Evolutionary conservation across 2,113 vertebrate genomes (phyloP).

Genomic region (Puffinus mauretanicus): DNA sequence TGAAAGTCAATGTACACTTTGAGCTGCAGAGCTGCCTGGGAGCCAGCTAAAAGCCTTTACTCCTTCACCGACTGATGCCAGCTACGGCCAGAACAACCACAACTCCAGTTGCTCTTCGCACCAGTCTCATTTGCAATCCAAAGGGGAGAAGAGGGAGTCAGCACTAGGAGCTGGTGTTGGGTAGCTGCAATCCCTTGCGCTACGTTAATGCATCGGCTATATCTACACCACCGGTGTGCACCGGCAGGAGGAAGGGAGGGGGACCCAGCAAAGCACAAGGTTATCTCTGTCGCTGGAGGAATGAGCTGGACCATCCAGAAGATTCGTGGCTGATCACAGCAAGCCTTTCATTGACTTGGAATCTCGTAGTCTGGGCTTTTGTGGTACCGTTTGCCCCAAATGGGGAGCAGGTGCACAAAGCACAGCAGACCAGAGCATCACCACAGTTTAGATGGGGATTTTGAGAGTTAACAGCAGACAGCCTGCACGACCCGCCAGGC

Average conservation of each 20-base stretch:
- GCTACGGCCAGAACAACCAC: not conserved
- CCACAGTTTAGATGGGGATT: not conserved
- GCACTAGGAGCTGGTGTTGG: not conserved
- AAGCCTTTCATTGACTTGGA: not conserved
- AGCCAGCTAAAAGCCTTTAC: not conserved
- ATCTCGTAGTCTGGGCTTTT: not conserved
- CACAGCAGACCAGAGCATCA: not conserved
- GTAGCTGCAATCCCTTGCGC: not conserved
- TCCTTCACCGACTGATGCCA: not conserved
- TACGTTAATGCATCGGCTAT: not conserved
- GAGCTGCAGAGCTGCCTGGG: not conserved
- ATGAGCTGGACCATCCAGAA: not conserved
- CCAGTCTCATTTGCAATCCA: fast-evolving
- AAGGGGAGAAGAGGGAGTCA: not conserved
- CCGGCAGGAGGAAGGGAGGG: not conserved
- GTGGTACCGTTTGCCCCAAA: not conserved
- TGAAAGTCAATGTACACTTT: not conserved
- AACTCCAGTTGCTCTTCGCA: not conserved
- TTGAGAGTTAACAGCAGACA: slow-evolving; percentile 3
- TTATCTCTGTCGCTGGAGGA: not conserved
- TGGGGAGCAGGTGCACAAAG: not conserved
- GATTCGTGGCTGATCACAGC: not conserved
- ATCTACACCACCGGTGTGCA: not conserved
- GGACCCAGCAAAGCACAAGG: not conserved
- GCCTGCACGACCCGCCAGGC: not conserved